Evolutionary conservation across 2,113 vertebrate species (phyloP).

Genomic region (Cettia cetti): DNA sequence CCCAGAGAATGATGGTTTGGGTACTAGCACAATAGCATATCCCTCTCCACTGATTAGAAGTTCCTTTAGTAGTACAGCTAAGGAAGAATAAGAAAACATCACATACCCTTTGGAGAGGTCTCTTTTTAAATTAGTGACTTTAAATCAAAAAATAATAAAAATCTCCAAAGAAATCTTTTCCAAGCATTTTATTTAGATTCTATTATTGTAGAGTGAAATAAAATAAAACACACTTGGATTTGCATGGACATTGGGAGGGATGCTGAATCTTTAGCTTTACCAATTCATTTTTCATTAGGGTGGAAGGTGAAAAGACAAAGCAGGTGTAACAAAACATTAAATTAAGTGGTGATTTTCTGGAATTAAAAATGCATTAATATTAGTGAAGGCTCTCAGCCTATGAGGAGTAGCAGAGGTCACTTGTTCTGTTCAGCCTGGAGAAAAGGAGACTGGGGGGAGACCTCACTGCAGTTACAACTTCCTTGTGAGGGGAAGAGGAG

Average conservation of each 20-base stretch:
- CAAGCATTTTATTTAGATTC: background rate
- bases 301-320: background rate
- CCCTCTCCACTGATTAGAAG: background rate
- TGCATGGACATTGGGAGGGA: background rate
- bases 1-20: background rate
- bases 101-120: rapidly evolving
- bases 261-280: background rate
- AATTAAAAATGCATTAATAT: background rate
- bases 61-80: background rate
- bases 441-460: background rate
- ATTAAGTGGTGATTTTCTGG: background rate
- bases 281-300: background rate
- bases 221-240: background rate
- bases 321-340: background rate
- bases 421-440: background rate
- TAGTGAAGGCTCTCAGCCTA: background rate
- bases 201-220: background rate
- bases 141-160: background rate
- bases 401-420: background rate
- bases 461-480: rapidly evolving
- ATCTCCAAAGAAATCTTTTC: background rate
- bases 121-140: background rate
- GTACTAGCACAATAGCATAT: background rate
- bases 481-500: rapidly evolving
- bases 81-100: background rate